phyloP scores from a whole-genome alignment of 2,797 vertebrate genomes.

The Botia almorhae region DNA sequence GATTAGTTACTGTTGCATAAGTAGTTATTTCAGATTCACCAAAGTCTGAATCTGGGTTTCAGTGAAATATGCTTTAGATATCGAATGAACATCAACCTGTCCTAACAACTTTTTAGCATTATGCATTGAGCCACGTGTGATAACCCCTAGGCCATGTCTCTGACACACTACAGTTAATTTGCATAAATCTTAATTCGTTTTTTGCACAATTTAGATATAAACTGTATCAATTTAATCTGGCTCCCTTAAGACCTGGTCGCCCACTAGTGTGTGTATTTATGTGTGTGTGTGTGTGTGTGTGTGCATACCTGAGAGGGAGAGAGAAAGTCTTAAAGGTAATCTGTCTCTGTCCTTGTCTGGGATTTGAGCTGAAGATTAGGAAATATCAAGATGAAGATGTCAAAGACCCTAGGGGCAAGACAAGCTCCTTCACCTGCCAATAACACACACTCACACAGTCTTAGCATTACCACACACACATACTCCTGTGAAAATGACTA shows the following conservation, averaged over 20 bases:
- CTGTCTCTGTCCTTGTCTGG: slow-evolving; percentile 64
- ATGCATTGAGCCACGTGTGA: not conserved
- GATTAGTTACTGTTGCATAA: too few relatives aligned
- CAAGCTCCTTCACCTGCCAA: slow-evolving; percentile 54
- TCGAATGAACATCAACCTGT: not conserved
- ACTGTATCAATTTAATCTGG: slow-evolving; percentile 25
- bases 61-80: too few relatives aligned
- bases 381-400: slow-evolving; percentile 63
- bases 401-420: slow-evolving; percentile 53
- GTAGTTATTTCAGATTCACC: too few relatives aligned
- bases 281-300: not conserved
- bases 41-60: too few relatives aligned
- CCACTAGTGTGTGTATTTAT: not conserved
- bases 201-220: not conserved
- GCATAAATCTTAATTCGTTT: not conserved
- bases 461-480: slow-evolving; percentile 37
- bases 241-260: not conserved
- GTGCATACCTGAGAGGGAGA: not conserved
- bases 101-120: too few relatives aligned
- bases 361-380: slow-evolving; percentile 57
- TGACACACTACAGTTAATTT: not conserved
- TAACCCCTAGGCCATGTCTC: not conserved
- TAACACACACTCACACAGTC: slow-evolving; percentile 48
- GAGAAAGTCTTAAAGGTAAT: slow-evolving; percentile 50
- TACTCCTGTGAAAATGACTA: slow-evolving; percentile 29